These are phyloP conservation scores for Caradrina kadenii DNA, from an alignment of 2,888 invertebrate genomes.

Conservation along the genomic window DNA sequence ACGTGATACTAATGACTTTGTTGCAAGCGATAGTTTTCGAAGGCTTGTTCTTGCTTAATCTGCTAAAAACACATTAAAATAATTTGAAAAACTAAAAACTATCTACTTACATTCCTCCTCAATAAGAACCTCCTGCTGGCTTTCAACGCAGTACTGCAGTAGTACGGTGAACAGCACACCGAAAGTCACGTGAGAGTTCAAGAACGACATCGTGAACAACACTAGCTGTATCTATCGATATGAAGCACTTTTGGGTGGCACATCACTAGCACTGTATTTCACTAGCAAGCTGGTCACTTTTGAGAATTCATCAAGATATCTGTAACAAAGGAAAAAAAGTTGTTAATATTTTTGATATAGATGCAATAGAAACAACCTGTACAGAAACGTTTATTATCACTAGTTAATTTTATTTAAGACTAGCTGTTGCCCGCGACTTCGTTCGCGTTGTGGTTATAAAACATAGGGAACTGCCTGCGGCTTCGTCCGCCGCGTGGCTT, in stretches of 20 bases:
- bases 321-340: constrained; percentile 60
- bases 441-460: too few species aligned
- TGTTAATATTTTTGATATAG: not conserved
- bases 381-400: too few species aligned
- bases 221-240: constrained; percentile 70
- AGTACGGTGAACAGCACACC: constrained; percentile 76
- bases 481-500: too few species aligned
- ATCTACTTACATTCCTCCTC: constrained; percentile 84
- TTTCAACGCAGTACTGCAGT: constrained; percentile 79
- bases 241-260: constrained; percentile 62
- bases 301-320: constrained; percentile 44
- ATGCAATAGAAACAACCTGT: not conserved
- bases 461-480: too few species aligned
- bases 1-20: too few species aligned
- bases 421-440: too few species aligned
- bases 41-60: too few species aligned
- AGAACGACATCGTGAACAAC: constrained; percentile 71
- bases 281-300: constrained; percentile 28
- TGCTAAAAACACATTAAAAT: too few species aligned
- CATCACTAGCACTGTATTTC: constrained; percentile 71
- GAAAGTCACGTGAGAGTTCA: constrained; percentile 72
- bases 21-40: too few species aligned
- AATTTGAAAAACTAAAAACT: not conserved
- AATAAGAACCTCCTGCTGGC: constrained; percentile 83
- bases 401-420: too few species aligned